phyloP scores from a whole-genome alignment of 2,113 vertebrate genomes.

The Thunnus thynnus region DNA sequence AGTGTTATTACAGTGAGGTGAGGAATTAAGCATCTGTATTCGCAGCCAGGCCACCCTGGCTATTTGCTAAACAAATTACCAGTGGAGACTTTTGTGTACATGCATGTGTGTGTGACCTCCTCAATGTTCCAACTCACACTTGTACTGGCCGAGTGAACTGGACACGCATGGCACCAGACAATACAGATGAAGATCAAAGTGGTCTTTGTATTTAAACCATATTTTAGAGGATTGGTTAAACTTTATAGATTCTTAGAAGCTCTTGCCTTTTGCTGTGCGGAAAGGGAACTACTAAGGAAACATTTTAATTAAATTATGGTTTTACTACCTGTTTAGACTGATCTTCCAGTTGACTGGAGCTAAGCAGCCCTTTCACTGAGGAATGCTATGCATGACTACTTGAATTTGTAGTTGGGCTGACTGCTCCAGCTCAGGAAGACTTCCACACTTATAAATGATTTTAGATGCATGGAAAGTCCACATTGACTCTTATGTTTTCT shows the following conservation, averaged over 20 bases:
- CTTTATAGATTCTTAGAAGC: conserved; percentile 23
- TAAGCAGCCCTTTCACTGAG: conserved; percentile 55
- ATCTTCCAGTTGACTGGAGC: conserved; percentile 70
- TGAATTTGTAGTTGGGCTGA: conserved; percentile 52
- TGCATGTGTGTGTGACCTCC: conserved; percentile 38
- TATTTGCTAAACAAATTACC: conserved; percentile 84
- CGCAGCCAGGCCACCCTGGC: conserved; percentile 47
- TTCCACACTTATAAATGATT: background rate
- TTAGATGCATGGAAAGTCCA: background rate
- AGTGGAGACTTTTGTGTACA: conserved; percentile 48
- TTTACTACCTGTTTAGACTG: conserved; percentile 53
- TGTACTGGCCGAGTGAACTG: conserved; percentile 41
- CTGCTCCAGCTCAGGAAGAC: conserved; percentile 22
- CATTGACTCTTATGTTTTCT: background rate
- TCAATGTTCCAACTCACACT: conserved; percentile 31
- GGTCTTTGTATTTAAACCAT: conserved; percentile 31
- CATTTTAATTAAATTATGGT: conserved; percentile 24
- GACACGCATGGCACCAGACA: conserved; percentile 55
- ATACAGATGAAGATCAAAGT: conserved; percentile 58
- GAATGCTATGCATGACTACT: conserved; percentile 84
- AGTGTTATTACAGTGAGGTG: conserved; percentile 34
- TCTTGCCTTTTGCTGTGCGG: background rate
- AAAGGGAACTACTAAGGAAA: conserved; percentile 16
- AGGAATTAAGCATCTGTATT: conserved; percentile 31
- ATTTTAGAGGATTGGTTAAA: background rate